These are phyloP conservation scores for Amblyjoppa fuscipennis DNA, from an alignment of 2,888 invertebrate genomes.

Conservation along the genomic window DNA sequence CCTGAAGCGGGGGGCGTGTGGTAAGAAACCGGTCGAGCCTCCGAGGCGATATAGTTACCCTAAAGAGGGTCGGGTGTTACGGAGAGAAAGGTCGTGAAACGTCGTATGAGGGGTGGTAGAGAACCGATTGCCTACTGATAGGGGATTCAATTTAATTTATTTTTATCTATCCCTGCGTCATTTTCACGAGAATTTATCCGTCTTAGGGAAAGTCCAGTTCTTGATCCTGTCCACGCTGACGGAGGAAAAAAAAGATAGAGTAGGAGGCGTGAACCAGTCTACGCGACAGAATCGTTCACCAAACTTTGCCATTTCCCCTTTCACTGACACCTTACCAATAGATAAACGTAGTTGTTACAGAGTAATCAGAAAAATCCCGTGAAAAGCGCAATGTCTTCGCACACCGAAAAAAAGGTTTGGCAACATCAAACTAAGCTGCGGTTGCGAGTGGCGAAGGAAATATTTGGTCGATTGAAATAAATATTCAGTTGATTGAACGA, in stretches of 20 bases:
- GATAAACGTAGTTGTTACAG: neutral
- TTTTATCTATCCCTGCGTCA: constrained; percentile 56
- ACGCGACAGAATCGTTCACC: neutral
- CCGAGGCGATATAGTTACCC: constrained; percentile 19
- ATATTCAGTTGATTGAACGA: no score
- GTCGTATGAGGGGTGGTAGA: constrained; percentile 33
- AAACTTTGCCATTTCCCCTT: constrained; percentile 16
- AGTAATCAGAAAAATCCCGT: constrained; percentile 3
- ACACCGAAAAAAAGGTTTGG: no score
- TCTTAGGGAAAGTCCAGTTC: constrained; percentile 2
- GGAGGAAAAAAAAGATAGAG: constrained; percentile 29
- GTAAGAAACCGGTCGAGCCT: constrained; percentile 54
- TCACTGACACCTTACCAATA: constrained; percentile 6
- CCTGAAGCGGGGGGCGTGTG: constrained; percentile 52
- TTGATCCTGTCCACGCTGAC: constrained; percentile 29
- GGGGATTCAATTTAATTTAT: constrained; percentile 61
- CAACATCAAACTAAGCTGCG: no score
- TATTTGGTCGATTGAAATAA: no score
- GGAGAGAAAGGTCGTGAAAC: constrained; percentile 47
- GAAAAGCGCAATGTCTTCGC: constrained; percentile 21
- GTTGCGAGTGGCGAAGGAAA: no score
- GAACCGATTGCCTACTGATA: constrained; percentile 51
- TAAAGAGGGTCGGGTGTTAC: constrained; percentile 45
- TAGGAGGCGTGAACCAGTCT: constrained; percentile 35
- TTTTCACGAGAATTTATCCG: constrained; percentile 57